phyloP scores from a whole-genome alignment of 53 echinoderm and acorn worm genomes.

The Patiria pectinifera region DNA sequence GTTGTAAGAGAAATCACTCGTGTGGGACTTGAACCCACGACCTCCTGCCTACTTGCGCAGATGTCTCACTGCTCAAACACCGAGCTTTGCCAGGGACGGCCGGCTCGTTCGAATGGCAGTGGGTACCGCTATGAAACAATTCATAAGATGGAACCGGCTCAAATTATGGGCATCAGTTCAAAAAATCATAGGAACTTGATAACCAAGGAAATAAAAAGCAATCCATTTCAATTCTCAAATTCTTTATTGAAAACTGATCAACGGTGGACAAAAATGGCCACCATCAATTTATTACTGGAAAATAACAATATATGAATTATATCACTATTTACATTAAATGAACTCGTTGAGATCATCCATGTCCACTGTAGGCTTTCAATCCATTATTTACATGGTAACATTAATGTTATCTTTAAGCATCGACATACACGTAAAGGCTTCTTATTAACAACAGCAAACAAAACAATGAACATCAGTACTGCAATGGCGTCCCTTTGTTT shows the following conservation, averaged over 20 bases:
- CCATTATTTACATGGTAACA: not conserved
- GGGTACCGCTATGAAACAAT: not conserved
- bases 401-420: not conserved
- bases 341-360: not conserved
- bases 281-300: slow-evolving; percentile 43
- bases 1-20: too few species aligned
- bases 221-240: not conserved
- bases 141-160: not conserved
- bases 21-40: too few species aligned
- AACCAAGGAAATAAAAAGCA: not conserved
- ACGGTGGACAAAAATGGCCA: not conserved
- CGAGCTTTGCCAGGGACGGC: too few species aligned
- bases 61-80: too few species aligned
- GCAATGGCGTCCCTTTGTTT: not conserved
- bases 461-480: not conserved
- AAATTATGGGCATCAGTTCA: not conserved
- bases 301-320: slow-evolving; percentile 48
- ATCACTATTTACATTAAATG: slow-evolving; percentile 54
- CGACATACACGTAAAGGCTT: not conserved
- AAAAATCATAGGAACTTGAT: not conserved
- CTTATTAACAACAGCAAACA: not conserved
- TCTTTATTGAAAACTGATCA: slow-evolving; percentile 39
- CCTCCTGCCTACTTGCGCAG: too few species aligned
- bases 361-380: not conserved
- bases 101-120: too few species aligned